Percentiles rank a stretch among this genome's conserved stretches.
These are phyloP conservation scores for Meloidogyne exigua DNA, from an alignment of 1,140 invertebrate genomes.

Conservation along the genomic window DNA sequence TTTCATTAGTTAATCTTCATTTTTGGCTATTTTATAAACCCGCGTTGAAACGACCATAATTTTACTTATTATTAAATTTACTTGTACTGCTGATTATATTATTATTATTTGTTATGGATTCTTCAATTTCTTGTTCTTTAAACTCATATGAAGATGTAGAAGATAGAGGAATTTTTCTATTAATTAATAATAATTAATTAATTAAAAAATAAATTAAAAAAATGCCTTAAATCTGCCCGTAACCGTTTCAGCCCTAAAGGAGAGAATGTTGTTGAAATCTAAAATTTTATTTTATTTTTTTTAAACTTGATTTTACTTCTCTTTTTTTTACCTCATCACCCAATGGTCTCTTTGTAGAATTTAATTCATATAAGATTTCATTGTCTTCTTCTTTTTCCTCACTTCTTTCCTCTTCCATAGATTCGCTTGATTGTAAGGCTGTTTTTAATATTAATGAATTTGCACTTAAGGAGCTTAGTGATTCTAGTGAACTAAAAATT, in stretches of 20 bases:
- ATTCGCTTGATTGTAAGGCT: constrained; percentile 15
- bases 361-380: neutral
- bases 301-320: neutral
- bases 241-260: neutral
- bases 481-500: constrained; percentile 15
- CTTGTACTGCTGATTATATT: neutral
- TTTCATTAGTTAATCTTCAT: neutral
- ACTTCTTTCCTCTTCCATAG: neutral
- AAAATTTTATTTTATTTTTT: no score
- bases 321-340: neutral
- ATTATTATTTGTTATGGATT: neutral
- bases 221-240: constrained; percentile 21
- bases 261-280: neutral
- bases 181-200: neutral
- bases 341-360: neutral
- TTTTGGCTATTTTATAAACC: neutral
- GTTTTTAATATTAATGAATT: constrained; percentile 26
- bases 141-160: neutral
- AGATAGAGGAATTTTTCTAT: neutral
- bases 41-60: neutral
- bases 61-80: neutral
- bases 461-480: constrained; percentile 16
- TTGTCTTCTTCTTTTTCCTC: neutral
- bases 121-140: neutral
- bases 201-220: neutral